Evolutionary conservation across 53 echinoderm and acorn worm species (phyloP).

Genomic region (Holothuria leucospilota): DNA sequence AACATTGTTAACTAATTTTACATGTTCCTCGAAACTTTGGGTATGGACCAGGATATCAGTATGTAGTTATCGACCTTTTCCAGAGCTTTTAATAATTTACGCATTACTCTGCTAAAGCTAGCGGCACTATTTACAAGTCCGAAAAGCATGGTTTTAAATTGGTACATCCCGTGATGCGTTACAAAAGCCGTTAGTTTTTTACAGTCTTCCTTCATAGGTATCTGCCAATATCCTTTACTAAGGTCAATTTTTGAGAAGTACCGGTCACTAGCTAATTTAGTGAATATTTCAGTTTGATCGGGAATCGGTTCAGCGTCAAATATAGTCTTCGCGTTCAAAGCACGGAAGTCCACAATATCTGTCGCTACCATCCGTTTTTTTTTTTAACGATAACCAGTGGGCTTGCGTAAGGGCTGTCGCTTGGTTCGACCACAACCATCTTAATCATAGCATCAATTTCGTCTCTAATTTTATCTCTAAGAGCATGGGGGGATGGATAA

Average conservation of each 20-base stretch:
- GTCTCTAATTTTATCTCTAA: slow-evolving; percentile 45
- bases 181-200: slow-evolving; percentile 65
- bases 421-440: slow-evolving; percentile 47
- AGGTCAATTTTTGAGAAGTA: slow-evolving; percentile 58
- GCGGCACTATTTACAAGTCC: slow-evolving; percentile 74
- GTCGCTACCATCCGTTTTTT: slow-evolving; percentile 16
- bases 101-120: slow-evolving; percentile 67
- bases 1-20: slow-evolving; percentile 44
- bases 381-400: slow-evolving; percentile 24
- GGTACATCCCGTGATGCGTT: slow-evolving; percentile 61
- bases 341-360: slow-evolving; percentile 6
- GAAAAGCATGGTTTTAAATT: slow-evolving; percentile 75
- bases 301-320: slow-evolving; percentile 18
- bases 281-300: slow-evolving; percentile 53
- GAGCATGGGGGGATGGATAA: slow-evolving; percentile 62
- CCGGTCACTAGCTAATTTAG: slow-evolving; percentile 20
- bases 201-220: slow-evolving; percentile 53
- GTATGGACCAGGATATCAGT: slow-evolving; percentile 48
- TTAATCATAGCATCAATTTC: slow-evolving; percentile 55
- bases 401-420: slow-evolving; percentile 31
- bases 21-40: slow-evolving; percentile 64
- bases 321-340: neutral
- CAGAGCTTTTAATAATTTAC: slow-evolving; percentile 60
- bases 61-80: slow-evolving; percentile 31
- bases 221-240: slow-evolving; percentile 72